Base-by-base conservation (phyloP, 2,888 invertebrate species). In the Schrankia costaestrigalis region DNA sequence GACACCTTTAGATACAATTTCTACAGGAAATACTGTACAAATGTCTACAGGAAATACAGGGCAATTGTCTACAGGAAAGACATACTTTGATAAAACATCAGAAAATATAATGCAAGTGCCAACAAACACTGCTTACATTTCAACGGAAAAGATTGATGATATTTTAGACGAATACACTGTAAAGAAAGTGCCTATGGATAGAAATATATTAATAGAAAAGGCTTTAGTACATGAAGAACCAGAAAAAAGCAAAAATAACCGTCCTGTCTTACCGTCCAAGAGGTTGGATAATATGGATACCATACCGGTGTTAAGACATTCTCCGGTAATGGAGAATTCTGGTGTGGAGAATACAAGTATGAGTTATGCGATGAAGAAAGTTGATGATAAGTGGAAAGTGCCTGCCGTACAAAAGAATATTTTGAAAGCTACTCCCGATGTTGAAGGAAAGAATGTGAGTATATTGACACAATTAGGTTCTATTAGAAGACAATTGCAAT, bases 381-480 rank as follows among this genome's bases (percentile, higher is more conserved):
- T 87, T 0, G 84, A 87, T 3, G 76, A 82, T 37, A 88, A 88
- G 51, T 89, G 80, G 80, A 71, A 91, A 81, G 88, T 92, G 36
- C 92, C 92, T 0, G 91, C 84, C 0, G 91, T 92, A n/a, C 92
- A 92, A 63, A 91, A 90, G 69, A 90, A 89, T 65, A 88, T 90
- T 40, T 47, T 90, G 28, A 90, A 88, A 54, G 80, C 83, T 8
- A 40, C 81, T 19, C 76, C 84, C 0, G 79, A 72, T 6, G 78
- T 78, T 2, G 85, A 89, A 26, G 89, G 90, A 8, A 85, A 83
- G 43, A 84, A 77, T 53, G 81, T 90, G 32, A 86, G 69, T 50
- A 91, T 93, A 38, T 57, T 93, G 42, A 93, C 93, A 0, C 93
- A 93, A 62, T 69, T 93, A 19, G 93, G 93, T 0, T 92, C 93